These are phyloP conservation scores for Vidua chalybeata DNA, from an alignment of 2,113 vertebrate genomes.

Conservation along the genomic window DNA sequence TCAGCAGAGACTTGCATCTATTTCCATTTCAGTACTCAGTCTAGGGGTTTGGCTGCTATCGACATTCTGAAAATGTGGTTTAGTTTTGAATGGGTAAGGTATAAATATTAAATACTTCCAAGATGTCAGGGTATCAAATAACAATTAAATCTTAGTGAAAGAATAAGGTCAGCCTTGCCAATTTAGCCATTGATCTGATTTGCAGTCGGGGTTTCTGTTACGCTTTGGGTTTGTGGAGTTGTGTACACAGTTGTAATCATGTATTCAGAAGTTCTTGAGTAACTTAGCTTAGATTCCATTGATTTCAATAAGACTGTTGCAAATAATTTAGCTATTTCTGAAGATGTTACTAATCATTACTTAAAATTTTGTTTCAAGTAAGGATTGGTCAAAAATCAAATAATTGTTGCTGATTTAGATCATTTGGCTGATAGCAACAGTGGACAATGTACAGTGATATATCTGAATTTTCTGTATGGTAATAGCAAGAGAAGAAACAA, in stretches of 20 bases:
- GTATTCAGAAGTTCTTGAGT: background rate
- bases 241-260: background rate
- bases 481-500: background rate
- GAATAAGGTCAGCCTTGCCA: background rate
- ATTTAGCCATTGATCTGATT: background rate
- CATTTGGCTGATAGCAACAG: background rate
- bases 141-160: background rate
- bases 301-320: background rate
- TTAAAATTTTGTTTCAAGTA: background rate
- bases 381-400: background rate
- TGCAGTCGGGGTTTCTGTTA: background rate
- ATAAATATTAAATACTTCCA: background rate
- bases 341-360: background rate
- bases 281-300: background rate
- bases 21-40: background rate
- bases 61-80: background rate
- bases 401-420: background rate
- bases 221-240: background rate
- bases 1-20: background rate
- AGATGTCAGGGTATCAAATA: background rate
- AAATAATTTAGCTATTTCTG: background rate
- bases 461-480: background rate
- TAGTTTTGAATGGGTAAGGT: background rate
- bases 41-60: background rate
- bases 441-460: background rate